Evolutionary conservation across 2,113 vertebrate genomes (phyloP), one percentile per base, ranked within the genome.

Genomic region (Genyomyrus donnyi): DNA sequence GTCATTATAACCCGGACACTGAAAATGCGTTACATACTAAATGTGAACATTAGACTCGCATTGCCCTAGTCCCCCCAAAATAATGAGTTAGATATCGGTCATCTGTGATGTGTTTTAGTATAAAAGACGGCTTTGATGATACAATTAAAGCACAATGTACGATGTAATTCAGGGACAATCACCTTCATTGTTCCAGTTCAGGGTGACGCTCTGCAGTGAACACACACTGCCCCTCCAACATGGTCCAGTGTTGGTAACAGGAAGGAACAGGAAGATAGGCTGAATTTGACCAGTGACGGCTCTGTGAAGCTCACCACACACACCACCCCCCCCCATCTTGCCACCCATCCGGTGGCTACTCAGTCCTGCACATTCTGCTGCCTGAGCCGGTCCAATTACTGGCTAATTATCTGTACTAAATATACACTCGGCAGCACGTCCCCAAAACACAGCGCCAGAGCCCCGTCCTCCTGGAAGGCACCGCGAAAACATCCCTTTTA

Each of bases 341-440:
- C 74, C 74, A 42, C 31, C 35, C 17, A 17, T 80, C 74, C 39
- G 35, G 74, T 80, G 74, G 35, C 35, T 42, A 80, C 74, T 42
- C 31, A 42, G 35, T 19, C 13, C 74, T 6, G 74, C 74, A 80
- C 74, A 80, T 42, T 42, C 74, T n/a, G 4, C 74, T 35, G 35
- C 31, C 35, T 80, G 35, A 19, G 74, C 31, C 35, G 74, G 31
- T 80, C 74, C 74, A 80, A 80, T 80, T 80, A 80, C 74, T 42
- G 35, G 74, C 74, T 80, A 80, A 80, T 80, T 80, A 80, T 80
- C 74, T 80, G 74, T 80, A 80, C 74, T 80, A 80, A 39, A 80
- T 80, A 80, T 39, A 80, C 74, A 80, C 35, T 80, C 35, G 35
- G 31, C 35, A 39, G 17, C 15, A 19, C 13, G 0, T 39, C 74